Evolutionary conservation across 2,888 invertebrate genomes (phyloP).

Genomic region (Polyommatus icarus): DNA sequence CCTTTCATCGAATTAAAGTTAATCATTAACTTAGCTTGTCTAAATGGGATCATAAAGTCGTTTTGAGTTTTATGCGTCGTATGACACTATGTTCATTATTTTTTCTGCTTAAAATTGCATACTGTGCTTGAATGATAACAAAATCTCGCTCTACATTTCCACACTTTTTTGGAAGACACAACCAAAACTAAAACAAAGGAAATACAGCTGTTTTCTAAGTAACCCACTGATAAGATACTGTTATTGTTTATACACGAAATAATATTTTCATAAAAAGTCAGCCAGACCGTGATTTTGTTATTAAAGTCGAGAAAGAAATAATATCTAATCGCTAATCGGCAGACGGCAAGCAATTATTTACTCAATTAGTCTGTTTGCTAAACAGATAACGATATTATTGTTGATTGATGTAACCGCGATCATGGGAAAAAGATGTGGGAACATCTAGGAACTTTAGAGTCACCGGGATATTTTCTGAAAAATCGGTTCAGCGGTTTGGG

Average conservation of each 20-base stretch:
- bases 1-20: too few relatives aligned
- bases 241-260: background rate
- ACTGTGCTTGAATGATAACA: background rate
- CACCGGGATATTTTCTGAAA: too few relatives aligned
- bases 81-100: too few relatives aligned
- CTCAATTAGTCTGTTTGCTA: background rate
- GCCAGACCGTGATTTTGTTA: background rate
- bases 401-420: background rate
- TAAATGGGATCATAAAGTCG: too few relatives aligned
- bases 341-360: background rate
- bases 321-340: background rate
- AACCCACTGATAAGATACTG: background rate
- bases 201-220: background rate
- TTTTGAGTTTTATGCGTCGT: too few relatives aligned
- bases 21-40: too few relatives aligned
- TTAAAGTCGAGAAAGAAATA: background rate
- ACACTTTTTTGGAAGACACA: background rate
- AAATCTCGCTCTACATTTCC: background rate
- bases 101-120: too few relatives aligned
- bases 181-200: background rate
- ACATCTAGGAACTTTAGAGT: too few relatives aligned
- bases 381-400: background rate
- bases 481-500: too few relatives aligned
- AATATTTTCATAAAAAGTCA: background rate
- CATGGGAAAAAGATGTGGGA: background rate